Percentiles rank a stretch among this genome's conserved stretches.
Conservation (phyloP, 2,113 vertebrate species). For the Origma solitaria region DNA sequence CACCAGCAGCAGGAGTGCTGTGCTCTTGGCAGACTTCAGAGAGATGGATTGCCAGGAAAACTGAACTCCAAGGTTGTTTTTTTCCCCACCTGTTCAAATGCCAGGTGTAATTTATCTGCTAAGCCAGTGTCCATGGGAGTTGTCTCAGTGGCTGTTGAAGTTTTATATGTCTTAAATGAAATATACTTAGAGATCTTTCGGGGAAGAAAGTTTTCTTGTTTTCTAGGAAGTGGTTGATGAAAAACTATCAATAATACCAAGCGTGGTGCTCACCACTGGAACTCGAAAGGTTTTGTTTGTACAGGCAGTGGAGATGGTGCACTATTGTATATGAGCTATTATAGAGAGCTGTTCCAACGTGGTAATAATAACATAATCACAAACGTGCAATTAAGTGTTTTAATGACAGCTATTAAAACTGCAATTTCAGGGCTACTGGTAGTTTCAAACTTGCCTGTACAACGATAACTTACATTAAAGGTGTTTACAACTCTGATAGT, state of each 20-base stretch:
- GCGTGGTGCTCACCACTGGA: neutral
- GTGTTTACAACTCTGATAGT: neutral
- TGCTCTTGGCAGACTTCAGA: neutral
- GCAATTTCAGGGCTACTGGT: neutral
- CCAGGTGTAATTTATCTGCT: neutral
- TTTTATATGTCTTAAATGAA: neutral
- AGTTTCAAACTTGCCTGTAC: neutral
- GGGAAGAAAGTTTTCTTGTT: neutral
- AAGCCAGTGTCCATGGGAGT: neutral
- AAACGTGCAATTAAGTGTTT: neutral
- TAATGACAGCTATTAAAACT: constrained; percentile 2
- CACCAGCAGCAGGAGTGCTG: neutral
- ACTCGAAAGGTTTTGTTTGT: neutral
- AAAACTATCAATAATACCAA: neutral
- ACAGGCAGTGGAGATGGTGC: neutral
- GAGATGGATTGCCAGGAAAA: neutral
- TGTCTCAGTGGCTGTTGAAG: neutral
- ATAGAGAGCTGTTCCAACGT: neutral
- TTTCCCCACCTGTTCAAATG: neutral
- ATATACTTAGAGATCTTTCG: neutral
- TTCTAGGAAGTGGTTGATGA: neutral
- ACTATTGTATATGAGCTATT: neutral
- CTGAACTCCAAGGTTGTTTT: neutral
- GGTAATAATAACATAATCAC: neutral
- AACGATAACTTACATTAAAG: neutral